These are phyloP conservation scores for Zele albiditarsus DNA, from an alignment of 2,888 invertebrate genomes.

Conservation along the genomic window DNA sequence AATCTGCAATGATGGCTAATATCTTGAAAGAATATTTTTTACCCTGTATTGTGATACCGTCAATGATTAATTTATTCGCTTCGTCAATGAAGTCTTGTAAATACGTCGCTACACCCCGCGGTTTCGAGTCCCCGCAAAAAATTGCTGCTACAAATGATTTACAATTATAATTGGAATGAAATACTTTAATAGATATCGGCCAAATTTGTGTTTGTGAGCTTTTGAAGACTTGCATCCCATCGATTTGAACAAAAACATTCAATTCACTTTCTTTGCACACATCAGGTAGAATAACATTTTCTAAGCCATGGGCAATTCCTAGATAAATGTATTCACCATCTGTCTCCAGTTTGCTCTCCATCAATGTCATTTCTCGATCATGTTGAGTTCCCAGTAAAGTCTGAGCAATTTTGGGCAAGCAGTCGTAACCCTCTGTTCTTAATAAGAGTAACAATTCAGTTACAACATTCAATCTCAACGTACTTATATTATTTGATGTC, in stretches of 20 bases:
- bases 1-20: constrained; percentile 41
- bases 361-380: neutral
- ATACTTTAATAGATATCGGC: too few species aligned
- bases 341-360: neutral
- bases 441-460: neutral
- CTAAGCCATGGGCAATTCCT: neutral
- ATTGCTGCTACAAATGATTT: constrained; percentile 27
- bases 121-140: constrained; percentile 40
- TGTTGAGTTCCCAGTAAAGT: neutral
- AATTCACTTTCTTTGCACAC: neutral
- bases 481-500: constrained; percentile 7
- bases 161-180: too few species aligned
- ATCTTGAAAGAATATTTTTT: neutral
- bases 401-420: neutral
- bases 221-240: neutral
- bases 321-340: neutral
- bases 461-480: constrained; percentile 1
- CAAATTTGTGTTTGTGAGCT: constrained; percentile 1
- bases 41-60: neutral
- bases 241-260: neutral
- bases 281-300: neutral
- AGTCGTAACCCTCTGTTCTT: neutral
- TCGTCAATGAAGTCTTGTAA: constrained; percentile 44
- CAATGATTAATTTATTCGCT: constrained; percentile 25
- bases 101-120: constrained; percentile 30